Base-by-base conservation (phyloP, 2,113 vertebrate species). In the Indicator maculatus region DNA sequence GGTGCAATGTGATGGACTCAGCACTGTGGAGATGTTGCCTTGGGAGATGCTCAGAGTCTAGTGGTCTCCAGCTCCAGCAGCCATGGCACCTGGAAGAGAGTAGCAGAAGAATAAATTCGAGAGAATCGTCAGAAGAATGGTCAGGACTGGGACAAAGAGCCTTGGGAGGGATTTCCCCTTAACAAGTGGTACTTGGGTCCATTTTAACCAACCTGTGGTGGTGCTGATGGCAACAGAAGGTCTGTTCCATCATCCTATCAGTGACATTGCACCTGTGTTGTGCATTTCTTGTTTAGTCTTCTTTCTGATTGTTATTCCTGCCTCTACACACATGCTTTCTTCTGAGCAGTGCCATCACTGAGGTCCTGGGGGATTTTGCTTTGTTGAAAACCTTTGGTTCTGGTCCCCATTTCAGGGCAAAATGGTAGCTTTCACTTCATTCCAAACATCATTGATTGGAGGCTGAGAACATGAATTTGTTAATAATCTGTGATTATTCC, bases 401-500 rank as follows among this genome's bases (percentile, higher is more conserved):
- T 77, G 5, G 11, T 80, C 31, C 31, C 17, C 4, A 0, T 6
- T 81, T 84, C 26, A 8, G 9, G 56, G 66, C 38, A 58, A 86
- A 88, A 55, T 12, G 7, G 13, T 19, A 52, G 55, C n/a, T 61
- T 80, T 45, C 23, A 19, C 38, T 44, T 44, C 23, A 17, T 73
- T 82, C 44, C 33, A 8, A 70, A n/a, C 3, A 1, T 52, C 50
- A 8, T 12, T 24, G 65, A 8, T 76, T 60, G 39, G 41, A 36
- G 76, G 30, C 56, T 17, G 39, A 95, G 47, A 36, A 11, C 44
- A 3, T 79, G 79, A 47, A 31, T 94, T 61, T 76, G 60, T 70
- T 83, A 64, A 71, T 87, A 75, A 87, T 86, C 83, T 95, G 63
- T 79, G 77, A 70, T 93, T 83, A 87, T 59, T 94, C 60, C 55